Evolutionary conservation across 2,888 invertebrate genomes (phyloP), one percentile per base, ranked within the genome.

Genomic region (Zhengitettix transpicula): DNA sequence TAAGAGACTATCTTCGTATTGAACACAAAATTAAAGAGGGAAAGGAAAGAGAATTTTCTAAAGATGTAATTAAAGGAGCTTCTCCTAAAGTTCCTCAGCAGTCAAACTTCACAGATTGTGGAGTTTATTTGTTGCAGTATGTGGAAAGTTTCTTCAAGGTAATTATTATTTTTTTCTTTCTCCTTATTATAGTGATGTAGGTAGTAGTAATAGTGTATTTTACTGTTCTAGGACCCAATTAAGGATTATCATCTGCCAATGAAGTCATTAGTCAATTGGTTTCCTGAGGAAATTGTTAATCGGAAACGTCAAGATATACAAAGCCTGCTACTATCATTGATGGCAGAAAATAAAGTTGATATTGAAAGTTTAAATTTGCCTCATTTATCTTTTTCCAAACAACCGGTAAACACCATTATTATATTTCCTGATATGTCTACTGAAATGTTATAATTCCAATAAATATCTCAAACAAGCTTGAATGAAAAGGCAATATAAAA

Each of bases 1-100:
- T 97, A 61, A 79, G 96, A 64, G 96, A 96, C 72, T 97, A 93
- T 74, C 78, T 94, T 59, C 88, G 88, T 58, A 87, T 90, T 70
- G 93, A 93, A 77, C 85, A 88, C 72, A 82, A 84, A 70, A 81
- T 83, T 1, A 89, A 89, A 77, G 73, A 81, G 60, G 79, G 80
- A n/a, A 73, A 73, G 55, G 81, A 78, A 65, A 82, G 84, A 69
- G 72, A 81, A 56, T 94, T 89, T 71, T 85, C 84, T 65, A 91
- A 88, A 71, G 84, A 87, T 67, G 86, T 85, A 54, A 89, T 96
- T 67, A 87, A 87, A 69, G 95, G 94, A 9, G 83, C 85, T 65
- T 85, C 84, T 68, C 91, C 92, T 0, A 89, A 89, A 76, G 91
- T 94, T 64, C 98, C 98, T n/a, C 95, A 97, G 71, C 99, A 99